A percentile compares a stretch with the other conserved stretches of the same genome.
Conservation (phyloP, 2,797 vertebrate species). For the Pseudomugil gertrudae region DNA sequence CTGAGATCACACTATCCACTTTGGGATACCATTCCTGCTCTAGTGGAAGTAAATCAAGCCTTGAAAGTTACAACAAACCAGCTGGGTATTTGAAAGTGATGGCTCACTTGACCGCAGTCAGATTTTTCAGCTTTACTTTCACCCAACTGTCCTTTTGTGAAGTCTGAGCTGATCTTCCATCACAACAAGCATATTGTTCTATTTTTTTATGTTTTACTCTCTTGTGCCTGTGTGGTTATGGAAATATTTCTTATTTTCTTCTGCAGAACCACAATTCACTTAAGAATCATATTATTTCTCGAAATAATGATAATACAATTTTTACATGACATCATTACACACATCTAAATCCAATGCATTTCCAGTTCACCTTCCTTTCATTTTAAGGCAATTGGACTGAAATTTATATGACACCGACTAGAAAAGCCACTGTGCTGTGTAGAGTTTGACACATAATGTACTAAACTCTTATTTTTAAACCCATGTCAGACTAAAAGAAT, state of each 20-base stretch:
- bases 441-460: background rate
- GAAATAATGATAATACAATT: too few relatives aligned
- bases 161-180: background rate
- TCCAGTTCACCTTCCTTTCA: background rate
- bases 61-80: background rate
- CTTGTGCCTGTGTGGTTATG: too few relatives aligned
- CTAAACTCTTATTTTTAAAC: background rate
- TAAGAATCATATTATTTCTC: background rate
- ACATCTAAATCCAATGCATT: background rate
- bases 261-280: background rate
- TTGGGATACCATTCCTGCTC: background rate
- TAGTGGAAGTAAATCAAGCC: background rate
- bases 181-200: background rate
- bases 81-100: background rate
- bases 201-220: background rate
- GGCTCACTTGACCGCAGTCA: background rate
- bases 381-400: background rate
- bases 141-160: background rate
- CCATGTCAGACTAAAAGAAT: constrained; percentile 11
- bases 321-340: background rate
- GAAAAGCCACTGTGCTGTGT: background rate
- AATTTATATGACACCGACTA: background rate
- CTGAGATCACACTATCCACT: background rate
- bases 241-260: background rate
- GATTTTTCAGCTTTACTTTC: background rate